Percentiles rank a stretch among this genome's conserved stretches.
phyloP scores from a whole-genome alignment of 1,140 invertebrate genomes.

The Brachionus sp. region DNA sequence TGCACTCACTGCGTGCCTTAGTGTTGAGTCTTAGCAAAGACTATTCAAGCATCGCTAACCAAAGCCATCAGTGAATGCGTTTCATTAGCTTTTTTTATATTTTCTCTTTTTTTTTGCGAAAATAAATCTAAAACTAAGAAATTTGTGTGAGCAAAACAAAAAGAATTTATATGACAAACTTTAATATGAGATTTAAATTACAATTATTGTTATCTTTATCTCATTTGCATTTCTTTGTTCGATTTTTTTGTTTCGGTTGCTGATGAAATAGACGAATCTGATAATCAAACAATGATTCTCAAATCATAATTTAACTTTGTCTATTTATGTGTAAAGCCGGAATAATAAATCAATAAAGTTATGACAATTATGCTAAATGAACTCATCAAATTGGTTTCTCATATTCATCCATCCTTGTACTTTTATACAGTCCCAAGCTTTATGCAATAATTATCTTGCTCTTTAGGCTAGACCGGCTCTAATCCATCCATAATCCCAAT shows the following conservation, averaged over 20 bases:
- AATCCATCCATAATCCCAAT: not conserved
- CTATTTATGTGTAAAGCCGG: not conserved
- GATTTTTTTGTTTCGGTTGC: not conserved
- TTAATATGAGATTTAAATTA: conserved; percentile 16
- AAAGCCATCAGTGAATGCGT: conserved; percentile 41
- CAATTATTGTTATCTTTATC: conserved; percentile 42
- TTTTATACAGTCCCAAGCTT: not conserved
- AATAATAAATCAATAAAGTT: conserved; percentile 30
- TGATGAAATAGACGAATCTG: not conserved
- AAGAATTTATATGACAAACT: not conserved
- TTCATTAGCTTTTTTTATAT: conserved; percentile 16
- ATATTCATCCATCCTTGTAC: not conserved
- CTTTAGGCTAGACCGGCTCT: not conserved
- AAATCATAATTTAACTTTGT: conserved; percentile 30
- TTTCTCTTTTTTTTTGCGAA: not conserved
- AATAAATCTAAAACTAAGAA: conserved; percentile 5
- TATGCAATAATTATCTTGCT: conserved; percentile 3
- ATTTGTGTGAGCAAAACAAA: not conserved
- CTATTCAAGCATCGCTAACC: not conserved
- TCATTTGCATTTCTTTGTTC: conserved; percentile 21
- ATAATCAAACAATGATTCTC: not conserved
- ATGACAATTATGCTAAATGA: not conserved
- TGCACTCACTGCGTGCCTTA: conserved; percentile 43
- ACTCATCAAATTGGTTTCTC: not conserved
- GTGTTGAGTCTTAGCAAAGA: not conserved